These are phyloP conservation scores for Colinus virginianus DNA, from an alignment of 2,113 vertebrate species.

Conservation along the genomic window DNA sequence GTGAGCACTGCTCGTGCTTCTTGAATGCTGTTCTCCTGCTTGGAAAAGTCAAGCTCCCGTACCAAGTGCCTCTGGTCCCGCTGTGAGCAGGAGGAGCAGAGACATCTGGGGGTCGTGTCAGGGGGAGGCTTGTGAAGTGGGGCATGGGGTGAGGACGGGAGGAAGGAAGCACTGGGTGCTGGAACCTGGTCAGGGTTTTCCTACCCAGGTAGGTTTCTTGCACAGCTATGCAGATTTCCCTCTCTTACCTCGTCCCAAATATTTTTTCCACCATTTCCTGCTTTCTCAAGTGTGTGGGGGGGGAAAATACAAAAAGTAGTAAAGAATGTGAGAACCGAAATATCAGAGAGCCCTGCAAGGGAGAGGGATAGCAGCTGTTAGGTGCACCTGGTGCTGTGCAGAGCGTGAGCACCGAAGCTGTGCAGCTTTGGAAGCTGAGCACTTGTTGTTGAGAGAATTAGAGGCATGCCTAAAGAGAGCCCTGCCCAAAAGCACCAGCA, in stretches of 20 bases:
- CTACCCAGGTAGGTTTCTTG: accelerated
- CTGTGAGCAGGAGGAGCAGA: neutral
- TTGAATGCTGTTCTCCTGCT: constrained; percentile 42
- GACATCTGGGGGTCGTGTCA: accelerated
- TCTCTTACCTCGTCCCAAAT: neutral
- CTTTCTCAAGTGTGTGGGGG: neutral
- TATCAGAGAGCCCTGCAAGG: neutral
- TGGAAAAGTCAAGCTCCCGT: neutral
- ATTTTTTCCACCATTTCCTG: neutral
- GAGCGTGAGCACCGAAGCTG: neutral
- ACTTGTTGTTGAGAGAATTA: neutral
- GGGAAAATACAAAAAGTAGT: neutral
- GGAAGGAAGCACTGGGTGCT: neutral
- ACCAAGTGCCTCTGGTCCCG: neutral
- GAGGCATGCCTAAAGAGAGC: neutral
- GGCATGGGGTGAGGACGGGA: neutral
- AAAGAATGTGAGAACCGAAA: neutral
- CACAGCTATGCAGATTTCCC: neutral
- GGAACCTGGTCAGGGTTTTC: neutral
- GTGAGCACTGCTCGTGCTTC: constrained; percentile 38
- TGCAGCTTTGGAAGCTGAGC: neutral
- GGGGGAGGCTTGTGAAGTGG: neutral
- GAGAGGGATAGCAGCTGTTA: neutral
- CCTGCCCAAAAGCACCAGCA: neutral
- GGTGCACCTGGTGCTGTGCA: accelerated